These are phyloP conservation scores for Paralichthys olivaceus DNA, from an alignment of 2,113 vertebrate genomes.

Conservation along the genomic window DNA sequence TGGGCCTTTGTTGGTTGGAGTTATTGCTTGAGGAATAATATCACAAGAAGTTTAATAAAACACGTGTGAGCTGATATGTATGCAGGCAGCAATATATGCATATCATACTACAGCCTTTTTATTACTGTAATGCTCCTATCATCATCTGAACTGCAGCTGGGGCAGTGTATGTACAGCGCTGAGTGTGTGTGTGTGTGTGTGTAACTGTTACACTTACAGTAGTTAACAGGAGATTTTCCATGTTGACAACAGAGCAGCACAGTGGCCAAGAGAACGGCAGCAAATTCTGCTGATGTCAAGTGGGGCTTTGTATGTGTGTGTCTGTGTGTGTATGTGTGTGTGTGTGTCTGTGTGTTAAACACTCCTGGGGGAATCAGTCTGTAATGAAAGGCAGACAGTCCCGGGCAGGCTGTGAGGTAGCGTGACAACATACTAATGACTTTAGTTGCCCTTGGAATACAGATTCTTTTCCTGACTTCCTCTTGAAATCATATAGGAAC, in stretches of 20 bases:
- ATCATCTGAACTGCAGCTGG: conserved; percentile 33
- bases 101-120: conserved; percentile 1
- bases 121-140: conserved; percentile 39
- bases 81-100: conserved; percentile 2
- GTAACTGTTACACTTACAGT: conserved; percentile 26
- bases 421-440: conserved; percentile 63
- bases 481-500: conserved; percentile 10
- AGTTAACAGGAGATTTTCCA: conserved; percentile 62
- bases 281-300: conserved; percentile 59
- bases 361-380: conserved; percentile 47
- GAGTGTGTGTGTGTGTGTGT: conserved; percentile 21
- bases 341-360: conserved; percentile 25
- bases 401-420: conserved; percentile 43
- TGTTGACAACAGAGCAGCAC: conserved; percentile 60
- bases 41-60: conserved; percentile 22
- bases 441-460: conserved; percentile 32
- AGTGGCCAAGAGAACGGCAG: conserved; percentile 49
- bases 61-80: conserved; percentile 1
- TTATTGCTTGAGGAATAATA: neutral
- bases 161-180: conserved; percentile 29
- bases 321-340: conserved; percentile 15
- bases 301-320: conserved; percentile 23
- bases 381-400: conserved; percentile 70
- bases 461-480: conserved; percentile 1
- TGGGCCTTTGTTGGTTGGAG: too few species aligned